A percentile compares a stretch with the other conserved stretches of the same genome.
phyloP scores from a whole-genome alignment of 1,140 invertebrate genomes.

The Hyles vespertilio region DNA sequence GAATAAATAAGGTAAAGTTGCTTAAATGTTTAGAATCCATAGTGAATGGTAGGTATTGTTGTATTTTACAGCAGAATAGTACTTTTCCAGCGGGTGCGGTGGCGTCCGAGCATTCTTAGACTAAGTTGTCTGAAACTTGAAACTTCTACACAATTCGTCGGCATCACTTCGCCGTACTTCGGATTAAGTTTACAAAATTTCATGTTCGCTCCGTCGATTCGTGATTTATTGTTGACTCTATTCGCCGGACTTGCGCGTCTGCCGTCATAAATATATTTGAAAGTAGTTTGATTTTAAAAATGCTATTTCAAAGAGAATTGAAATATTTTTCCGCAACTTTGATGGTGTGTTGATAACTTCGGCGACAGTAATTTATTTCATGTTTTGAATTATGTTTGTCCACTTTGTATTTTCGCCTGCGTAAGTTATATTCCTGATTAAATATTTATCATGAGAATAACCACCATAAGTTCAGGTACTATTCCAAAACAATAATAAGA shows the following conservation, averaged over 20 bases:
- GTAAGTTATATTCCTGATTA: no score
- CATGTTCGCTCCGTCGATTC: conserved; percentile 25
- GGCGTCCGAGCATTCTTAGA: conserved; percentile 23
- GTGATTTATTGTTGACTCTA: conserved; percentile 32
- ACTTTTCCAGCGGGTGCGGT: conserved; percentile 19
- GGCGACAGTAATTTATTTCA: background rate
- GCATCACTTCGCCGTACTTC: conserved; percentile 27
- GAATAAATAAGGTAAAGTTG: conserved; percentile 28
- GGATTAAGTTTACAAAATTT: conserved; percentile 38
- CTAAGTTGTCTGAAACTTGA: conserved; percentile 27
- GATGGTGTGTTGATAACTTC: background rate
- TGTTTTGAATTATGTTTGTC: no score
- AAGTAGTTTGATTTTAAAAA: conserved; percentile 5
- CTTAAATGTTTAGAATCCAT: conserved; percentile 16
- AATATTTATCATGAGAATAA: no score
- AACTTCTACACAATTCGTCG: conserved; percentile 31
- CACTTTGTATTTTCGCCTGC: no score
- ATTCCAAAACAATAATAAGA: no score
- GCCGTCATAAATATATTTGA: conserved; percentile 14
- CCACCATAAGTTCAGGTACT: no score
- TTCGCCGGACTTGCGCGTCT: conserved; percentile 16
- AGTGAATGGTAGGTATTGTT: conserved; percentile 24
- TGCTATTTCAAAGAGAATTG: conserved; percentile 1
- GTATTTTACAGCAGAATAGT: conserved; percentile 34
- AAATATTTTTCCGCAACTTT: conserved; percentile 2